phyloP scores from a whole-genome alignment of 2,888 invertebrate species.

The Nemurella pictetii region DNA sequence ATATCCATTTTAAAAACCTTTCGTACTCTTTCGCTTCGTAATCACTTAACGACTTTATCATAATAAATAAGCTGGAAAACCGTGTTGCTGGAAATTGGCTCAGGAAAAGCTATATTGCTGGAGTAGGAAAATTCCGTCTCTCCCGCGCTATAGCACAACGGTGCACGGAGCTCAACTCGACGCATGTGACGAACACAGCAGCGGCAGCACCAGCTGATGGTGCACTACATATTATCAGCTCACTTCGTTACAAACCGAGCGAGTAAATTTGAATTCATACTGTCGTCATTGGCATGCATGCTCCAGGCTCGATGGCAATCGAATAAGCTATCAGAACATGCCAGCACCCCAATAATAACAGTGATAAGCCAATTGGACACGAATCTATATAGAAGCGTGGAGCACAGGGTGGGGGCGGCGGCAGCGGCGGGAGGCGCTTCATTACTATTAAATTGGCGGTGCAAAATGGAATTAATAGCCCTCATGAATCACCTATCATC shows the following conservation, averaged over 20 bases:
- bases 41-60: conserved; percentile 16
- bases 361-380: conserved; percentile 5
- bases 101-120: neutral
- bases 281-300: neutral
- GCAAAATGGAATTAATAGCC: conserved; percentile 43
- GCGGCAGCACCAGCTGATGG: neutral
- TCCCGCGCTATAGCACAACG: neutral
- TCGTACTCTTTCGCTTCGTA: conserved; percentile 11
- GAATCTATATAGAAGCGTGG: conserved; percentile 28
- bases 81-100: neutral
- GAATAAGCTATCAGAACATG: conserved; percentile 4
- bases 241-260: neutral
- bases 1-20: conserved; percentile 22
- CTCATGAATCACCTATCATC: conserved; percentile 41
- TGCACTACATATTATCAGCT: neutral
- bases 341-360: conserved; percentile 15
- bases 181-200: too few relatives aligned
- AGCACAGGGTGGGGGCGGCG: neutral
- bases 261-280: neutral
- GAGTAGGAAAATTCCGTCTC: neutral
- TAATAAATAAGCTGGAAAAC: conserved; percentile 14
- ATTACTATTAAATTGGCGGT: conserved; percentile 43
- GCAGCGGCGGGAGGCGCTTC: conserved; percentile 37
- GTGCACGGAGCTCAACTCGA: neutral
- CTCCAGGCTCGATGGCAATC: neutral